Evolutionary conservation across 2,888 invertebrate species (phyloP).

Genomic region (Sinopyrophorus schimmeli): DNA sequence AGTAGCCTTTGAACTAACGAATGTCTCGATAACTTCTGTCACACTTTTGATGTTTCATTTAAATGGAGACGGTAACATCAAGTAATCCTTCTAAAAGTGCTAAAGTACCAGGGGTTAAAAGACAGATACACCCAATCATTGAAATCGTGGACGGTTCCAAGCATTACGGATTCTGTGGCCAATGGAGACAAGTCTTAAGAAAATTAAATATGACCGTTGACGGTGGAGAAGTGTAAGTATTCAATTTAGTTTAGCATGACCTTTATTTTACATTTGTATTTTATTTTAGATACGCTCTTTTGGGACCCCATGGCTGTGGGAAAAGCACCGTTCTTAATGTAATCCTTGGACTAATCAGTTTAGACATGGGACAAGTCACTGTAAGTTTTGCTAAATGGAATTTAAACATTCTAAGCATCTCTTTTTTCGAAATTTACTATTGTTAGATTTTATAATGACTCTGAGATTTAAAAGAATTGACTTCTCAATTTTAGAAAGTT

Average conservation of each 20-base stretch:
- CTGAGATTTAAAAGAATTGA: no score
- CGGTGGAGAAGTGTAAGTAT: conserved; percentile 31
- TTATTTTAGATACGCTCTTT: conserved; percentile 27
- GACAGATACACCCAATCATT: conserved; percentile 28
- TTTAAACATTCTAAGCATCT: no score
- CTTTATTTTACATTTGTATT: not conserved
- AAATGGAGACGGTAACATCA: no score
- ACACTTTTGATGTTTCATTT: no score
- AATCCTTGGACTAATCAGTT: conserved; percentile 29
- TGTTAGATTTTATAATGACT: no score
- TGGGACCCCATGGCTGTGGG: conserved; percentile 34
- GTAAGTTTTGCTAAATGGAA: conserved; percentile 12
- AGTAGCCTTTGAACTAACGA: no score
- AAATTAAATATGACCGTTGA: conserved; percentile 31
- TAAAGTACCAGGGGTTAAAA: conserved; percentile 3
- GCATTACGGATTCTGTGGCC: conserved; percentile 27
- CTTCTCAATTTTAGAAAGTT: no score
- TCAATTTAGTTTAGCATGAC: not conserved
- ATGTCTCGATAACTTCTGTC: no score
- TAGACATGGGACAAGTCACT: conserved; percentile 30
- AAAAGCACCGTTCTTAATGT: conserved; percentile 34
- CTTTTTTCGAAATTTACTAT: no score
- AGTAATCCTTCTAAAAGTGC: no score
- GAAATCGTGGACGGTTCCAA: conserved; percentile 31
- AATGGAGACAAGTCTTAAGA: conserved; percentile 27